These are phyloP conservation scores for Leucophenga montana DNA, from an alignment of 2,888 invertebrate species.

Conservation along the genomic window DNA sequence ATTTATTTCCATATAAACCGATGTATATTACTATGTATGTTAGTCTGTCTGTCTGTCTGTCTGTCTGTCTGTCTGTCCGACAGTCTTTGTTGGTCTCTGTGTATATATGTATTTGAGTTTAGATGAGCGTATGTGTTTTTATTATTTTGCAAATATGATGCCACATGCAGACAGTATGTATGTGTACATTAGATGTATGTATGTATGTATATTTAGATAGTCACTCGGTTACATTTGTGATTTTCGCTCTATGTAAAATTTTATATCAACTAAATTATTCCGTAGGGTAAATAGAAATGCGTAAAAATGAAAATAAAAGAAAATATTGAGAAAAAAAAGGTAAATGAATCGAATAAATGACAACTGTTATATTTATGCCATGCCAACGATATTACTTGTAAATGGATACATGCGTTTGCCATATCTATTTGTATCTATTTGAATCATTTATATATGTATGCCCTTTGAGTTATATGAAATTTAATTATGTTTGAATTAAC, in stretches of 20 bases:
- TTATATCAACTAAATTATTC: constrained; percentile 41
- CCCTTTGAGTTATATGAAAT: no score
- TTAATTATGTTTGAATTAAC: no score
- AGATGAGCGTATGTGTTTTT: constrained; percentile 48
- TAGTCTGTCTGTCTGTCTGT: background rate
- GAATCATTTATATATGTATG: no score
- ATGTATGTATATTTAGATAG: constrained; percentile 28
- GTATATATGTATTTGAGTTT: constrained; percentile 6
- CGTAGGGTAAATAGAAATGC: constrained; percentile 17
- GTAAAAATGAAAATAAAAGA: constrained; percentile 9
- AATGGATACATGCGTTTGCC: no score
- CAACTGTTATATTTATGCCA: no score
- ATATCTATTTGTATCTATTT: no score
- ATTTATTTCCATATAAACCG: constrained; percentile 28
- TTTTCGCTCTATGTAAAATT: constrained; percentile 39
- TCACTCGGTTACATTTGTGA: constrained; percentile 8
- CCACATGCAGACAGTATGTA: background rate
- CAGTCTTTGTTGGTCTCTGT: background rate
- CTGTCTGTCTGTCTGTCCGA: background rate
- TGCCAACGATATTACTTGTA: no score
- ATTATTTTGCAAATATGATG: constrained; percentile 54
- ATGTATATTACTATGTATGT: background rate
- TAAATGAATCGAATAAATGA: no score
- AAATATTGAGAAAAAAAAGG: background rate
- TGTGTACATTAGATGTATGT: background rate